Base-by-base conservation (phyloP, 2,888 invertebrate species). In the Mellilla xanthometata region DNA sequence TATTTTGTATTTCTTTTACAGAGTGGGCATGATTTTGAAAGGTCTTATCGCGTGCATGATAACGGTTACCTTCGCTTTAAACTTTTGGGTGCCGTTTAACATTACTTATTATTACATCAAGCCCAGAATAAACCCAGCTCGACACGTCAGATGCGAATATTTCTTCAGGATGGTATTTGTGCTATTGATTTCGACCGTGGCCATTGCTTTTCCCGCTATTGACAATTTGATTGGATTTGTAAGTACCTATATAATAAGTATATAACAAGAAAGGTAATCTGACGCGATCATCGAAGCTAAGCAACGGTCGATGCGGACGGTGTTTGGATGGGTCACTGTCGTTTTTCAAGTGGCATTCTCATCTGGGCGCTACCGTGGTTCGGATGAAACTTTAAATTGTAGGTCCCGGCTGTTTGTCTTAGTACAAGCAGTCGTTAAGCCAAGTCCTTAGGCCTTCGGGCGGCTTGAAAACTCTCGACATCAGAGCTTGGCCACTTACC, bases 31-130 rank as follows among this genome's bases (percentile, higher is more conserved):
- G 33, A 11, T 77, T 1, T 38, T 85, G 2, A 87, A 86, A 55
- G 76, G 51, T 0, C 34, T 60, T 0, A 79, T 87, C 0, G 74
- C 70, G 0, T 0, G 72, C 0, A 85, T 86, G 86, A 72, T 87
- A 3, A 81, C 72, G 40, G 58, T 81, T 0, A 86, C 86, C 0
- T 81, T 82, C 24, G 81, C 77, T 0, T 30, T 87, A 0, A 87
- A 86, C 39, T 87, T 76, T 50, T 87, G 74, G 74, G 76, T 76
- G 2, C 84, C 86, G 0, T 88, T 88, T 54, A 69, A 78, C 26
- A 53, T 81, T 0, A 58, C 61, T 11, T 86, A 75, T 53, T 68
- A 70, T 47, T 87, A 86, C 35, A 30, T 86, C 2, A 67, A 70
- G 38, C 46, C 41, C 0, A 30, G 9, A 0, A 62, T 71, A 29